Base-by-base conservation (phyloP, 2,888 invertebrate genomes). In the Teleiodes luculella region DNA sequence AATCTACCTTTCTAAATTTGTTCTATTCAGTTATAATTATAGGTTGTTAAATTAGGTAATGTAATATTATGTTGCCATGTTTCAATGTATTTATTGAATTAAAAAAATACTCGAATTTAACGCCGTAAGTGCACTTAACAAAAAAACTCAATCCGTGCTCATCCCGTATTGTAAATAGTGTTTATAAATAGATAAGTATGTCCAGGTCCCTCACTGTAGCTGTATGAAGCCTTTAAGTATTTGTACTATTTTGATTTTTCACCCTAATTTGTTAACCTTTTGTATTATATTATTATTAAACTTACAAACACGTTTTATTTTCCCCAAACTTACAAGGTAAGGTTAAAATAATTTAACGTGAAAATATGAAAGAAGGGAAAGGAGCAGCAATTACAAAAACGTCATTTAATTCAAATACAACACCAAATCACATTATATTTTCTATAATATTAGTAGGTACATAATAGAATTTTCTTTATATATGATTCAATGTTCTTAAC, bases 341-440 rank as follows among this genome's bases (percentile, higher is more conserved):
- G 1, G 33, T 20, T 33, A 4, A 35, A 48, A 18, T 6, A 18
- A 18, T 18, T 10, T 7, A 33, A 51, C 39, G 18, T 41, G 18
- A 41, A 10, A 14, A 13, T 51, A 31, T 57, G 56, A 72, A 63
- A 81, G 86, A 63, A 82, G 86, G 88, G 85, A 86, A 85, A 86
- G 87, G 88, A 82, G 72, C 67, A 67, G 63, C 66, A 76, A 83
- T 85, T 87, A 86, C 73, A 87, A 88, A 80, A 86, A 88, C 84
- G 65, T 86, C 78, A 66, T 88, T 88, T 88, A 88, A 87, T 88
- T 89, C 86, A 86, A 85, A 84, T 88, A 89, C 88, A 89, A 89
- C 89, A 89, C 77, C 88, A 83, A 89, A 89, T 89, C 88, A 89
- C 89, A 88, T 85, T 89, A 88, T 89, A 89, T 89, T 87, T 86